These are phyloP conservation scores for Simalia tracyae DNA, from an alignment of 2,797 vertebrate genomes.

Conservation along the genomic window DNA sequence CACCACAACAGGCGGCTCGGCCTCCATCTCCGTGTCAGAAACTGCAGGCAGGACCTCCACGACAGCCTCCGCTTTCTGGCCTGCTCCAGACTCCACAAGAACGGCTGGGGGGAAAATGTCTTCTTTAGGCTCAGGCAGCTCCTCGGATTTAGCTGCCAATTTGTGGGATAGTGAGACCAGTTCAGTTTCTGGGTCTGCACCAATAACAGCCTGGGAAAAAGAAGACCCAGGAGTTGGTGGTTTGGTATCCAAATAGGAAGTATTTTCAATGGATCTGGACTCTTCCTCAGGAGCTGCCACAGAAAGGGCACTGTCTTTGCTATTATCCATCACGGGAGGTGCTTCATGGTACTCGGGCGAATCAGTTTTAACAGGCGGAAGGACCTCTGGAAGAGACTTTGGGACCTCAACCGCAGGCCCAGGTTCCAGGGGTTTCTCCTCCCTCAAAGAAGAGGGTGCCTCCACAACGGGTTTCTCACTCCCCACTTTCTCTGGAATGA, in stretches of 20 bases:
- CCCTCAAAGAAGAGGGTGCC: slow-evolving; percentile 38
- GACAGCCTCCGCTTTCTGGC: slow-evolving; percentile 74
- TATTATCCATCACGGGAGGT: slow-evolving; percentile 53
- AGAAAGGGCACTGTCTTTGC: slow-evolving; percentile 70
- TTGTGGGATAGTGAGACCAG: slow-evolving; percentile 70
- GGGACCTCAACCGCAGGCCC: slow-evolving; percentile 69
- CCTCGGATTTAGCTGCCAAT: slow-evolving; percentile 74
- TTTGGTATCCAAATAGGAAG: slow-evolving; percentile 77
- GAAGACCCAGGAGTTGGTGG: slow-evolving; percentile 83
- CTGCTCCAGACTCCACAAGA: slow-evolving; percentile 38
- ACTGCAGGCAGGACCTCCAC: slow-evolving; percentile 76
- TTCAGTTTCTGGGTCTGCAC: slow-evolving; percentile 73
- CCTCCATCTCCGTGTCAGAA: slow-evolving; percentile 80
- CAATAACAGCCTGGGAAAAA: slow-evolving; percentile 63
- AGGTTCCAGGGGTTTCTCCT: slow-evolving; percentile 71
- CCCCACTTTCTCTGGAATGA: slow-evolving; percentile 47
- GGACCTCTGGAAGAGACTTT: slow-evolving; percentile 68
- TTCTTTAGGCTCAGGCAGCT: slow-evolving; percentile 57
- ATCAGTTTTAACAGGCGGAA: slow-evolving; percentile 61
- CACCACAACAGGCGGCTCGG: slow-evolving; percentile 75
- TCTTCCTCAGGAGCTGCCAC: slow-evolving; percentile 65
- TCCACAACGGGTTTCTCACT: slow-evolving; percentile 65
- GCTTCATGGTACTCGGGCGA: slow-evolving; percentile 68
- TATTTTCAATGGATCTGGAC: slow-evolving; percentile 63
- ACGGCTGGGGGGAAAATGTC: slow-evolving; percentile 41